Base-by-base conservation (phyloP, 2,888 invertebrate species). In the Dicroscelio sp. region DNA sequence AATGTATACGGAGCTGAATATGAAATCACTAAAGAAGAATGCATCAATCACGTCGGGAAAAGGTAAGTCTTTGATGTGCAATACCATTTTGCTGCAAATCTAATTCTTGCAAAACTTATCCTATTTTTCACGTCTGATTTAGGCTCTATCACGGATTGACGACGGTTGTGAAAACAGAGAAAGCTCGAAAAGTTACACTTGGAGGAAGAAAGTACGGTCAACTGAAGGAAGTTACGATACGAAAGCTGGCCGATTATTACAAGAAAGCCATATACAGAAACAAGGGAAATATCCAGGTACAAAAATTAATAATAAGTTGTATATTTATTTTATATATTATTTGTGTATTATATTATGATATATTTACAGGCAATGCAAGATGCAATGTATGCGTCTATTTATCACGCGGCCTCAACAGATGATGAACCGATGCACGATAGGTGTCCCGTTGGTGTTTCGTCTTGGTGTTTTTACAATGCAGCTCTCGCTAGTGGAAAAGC, bases 371-470 rank as follows among this genome's bases (percentile, higher is more conserved):
- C 35, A 52, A 92, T 91, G 92, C 78, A 84, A 71, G 78, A 58
- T 73, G 92, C 88, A 30, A 88, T 90, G 10, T 89, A 52, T 67
- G 89, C 91, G 0, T 89, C 90, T 25, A 85, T 88, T 35, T 35
- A 88, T 60, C 90, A 92, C 48, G 78, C 82, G 27, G 38, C 73
- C 25, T 90, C 92, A 2, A 91, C 87, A n/a, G 83, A 91, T 55
- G 60, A 79, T 3, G 58, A 80, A 35, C 89, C 78, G 33, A 48
- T 67, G 25, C 86, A 90, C 38, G 35, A 33, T 30, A 52, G 63
- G 48, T 90, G 89, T 73, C 85, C 89, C 23, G 14, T 20, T 4
- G 48, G 48, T 35, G 60, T 10, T 1, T 63, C 43, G 58, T 82
- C 58, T 27, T 82, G 58, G 82, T 69, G 71, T 23, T 93, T 92